These are phyloP conservation scores for Andrena hattorfiana DNA, from an alignment of 2,888 invertebrate species.

Conservation along the genomic window DNA sequence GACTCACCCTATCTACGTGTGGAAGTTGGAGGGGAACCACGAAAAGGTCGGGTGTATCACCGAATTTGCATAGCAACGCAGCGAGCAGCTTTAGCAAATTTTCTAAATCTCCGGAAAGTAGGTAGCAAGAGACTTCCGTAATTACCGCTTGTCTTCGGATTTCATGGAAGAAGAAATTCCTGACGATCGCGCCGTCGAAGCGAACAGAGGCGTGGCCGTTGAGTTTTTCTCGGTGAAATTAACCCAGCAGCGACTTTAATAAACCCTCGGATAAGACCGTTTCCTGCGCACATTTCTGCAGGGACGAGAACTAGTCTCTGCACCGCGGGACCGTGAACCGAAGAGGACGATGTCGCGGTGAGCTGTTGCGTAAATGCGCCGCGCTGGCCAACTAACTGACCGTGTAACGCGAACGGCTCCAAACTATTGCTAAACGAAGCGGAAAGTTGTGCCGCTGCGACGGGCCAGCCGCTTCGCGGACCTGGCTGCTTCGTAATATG, in stretches of 20 bases:
- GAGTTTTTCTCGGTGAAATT: neutral
- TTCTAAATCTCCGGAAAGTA: neutral
- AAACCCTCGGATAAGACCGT: constrained; percentile 14
- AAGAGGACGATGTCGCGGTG: neutral
- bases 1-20: neutral
- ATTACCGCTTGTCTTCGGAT: constrained; percentile 5
- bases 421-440: constrained; percentile 37
- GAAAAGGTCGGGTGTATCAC: neutral
- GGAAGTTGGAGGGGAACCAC: neutral
- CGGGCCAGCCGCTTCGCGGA: neutral
- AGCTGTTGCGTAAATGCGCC: constrained; percentile 7
- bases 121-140: neutral
- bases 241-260: constrained; percentile 19
- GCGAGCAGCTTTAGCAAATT: neutral
- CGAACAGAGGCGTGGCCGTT: neutral
- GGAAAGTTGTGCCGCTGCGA: constrained; percentile 25
- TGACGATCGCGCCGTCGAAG: neutral
- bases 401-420: constrained; percentile 31
- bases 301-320: neutral
- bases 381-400: constrained; percentile 34
- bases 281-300: neutral
- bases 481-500: neutral
- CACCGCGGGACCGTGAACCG: neutral
- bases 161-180: constrained; percentile 13
- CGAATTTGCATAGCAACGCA: constrained; percentile 10